Evolutionary conservation across 2,113 vertebrate species (phyloP), one percentile per base, ranked within the genome.

Genomic region (Otus sunia): DNA sequence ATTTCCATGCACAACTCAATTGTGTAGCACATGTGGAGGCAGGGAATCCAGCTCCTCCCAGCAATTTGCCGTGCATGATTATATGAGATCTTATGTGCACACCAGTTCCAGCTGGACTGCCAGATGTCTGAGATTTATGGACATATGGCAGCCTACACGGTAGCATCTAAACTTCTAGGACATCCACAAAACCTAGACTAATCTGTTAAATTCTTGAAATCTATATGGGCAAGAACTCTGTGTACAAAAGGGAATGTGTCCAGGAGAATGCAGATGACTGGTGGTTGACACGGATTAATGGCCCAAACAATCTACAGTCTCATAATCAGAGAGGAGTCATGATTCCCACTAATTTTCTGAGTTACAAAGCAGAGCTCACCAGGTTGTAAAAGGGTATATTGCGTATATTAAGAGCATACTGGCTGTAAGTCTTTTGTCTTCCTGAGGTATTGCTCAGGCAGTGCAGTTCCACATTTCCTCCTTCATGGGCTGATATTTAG

Each of bases 21-120:
- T 22, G 36, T 14, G 68, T 12, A 85, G 68, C 60, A 71, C 37
- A 6, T 25, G 56, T 39, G 50, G 50, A 92, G 39, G 36, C 49
- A 90, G 53, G 27, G 79, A 86, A 94, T 56, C 43, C 87, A 92
- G 69, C 77, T 45, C 73, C 79, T 95, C 77, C 80, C 80, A 64
- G 32, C 0, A 25, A 25, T 27, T 85, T 47, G 66, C 34, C 59
- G 50, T n/a, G 52, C 2, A 1, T 5, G 29, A 41, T 25, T 77
- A 1, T 4, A 43, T 0, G 3, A 87, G 32, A 71, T 56, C 43
- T 41, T 29, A 30, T 10, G 34, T 34, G 68, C 91, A 58, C 77
- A 87, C 93, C 87, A 96, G 80, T 14, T 92, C 94, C 95, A 96
- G 95, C 84, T 96, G 95, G 87, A 68, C 64, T 50, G 84, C 93